Evolutionary conservation across 64 coral and sea anemone genomes (phyloP).

Genomic region (Trachythela sp.): DNA sequence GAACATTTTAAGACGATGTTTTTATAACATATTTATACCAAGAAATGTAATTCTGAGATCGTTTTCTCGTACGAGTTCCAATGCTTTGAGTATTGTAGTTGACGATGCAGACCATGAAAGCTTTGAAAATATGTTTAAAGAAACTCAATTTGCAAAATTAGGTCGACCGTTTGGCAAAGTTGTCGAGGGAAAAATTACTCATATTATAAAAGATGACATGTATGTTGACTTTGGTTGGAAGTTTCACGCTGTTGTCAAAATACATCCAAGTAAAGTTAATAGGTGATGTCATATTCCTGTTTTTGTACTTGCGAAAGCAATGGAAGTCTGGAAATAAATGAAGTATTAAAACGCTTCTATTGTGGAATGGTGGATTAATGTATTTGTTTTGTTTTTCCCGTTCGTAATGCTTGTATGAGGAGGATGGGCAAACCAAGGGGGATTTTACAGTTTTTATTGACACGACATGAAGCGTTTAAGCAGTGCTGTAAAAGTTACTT

Average conservation of each 20-base stretch:
- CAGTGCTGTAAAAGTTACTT: no score
- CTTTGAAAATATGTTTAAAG: constrained; percentile 77
- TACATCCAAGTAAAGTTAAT: constrained; percentile 26
- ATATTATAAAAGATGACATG: constrained; percentile 70
- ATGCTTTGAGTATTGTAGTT: neutral
- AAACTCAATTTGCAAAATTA: constrained; percentile 82
- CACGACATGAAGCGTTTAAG: no score
- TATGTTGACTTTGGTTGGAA: constrained; percentile 98
- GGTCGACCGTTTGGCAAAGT: constrained; percentile 69
- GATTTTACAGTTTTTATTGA: no score
- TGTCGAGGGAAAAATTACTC: constrained; percentile 49
- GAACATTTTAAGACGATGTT: neutral
- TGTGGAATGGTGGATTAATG: no score
- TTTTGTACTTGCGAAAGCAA: no score
- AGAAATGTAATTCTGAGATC: neutral
- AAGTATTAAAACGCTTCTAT: no score
- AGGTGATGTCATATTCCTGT: constrained; percentile 36
- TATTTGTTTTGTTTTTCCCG: no score
- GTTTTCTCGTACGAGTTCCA: neutral
- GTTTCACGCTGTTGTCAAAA: constrained; percentile 73
- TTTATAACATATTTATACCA: neutral
- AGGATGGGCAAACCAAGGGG: no score
- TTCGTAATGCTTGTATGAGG: no score
- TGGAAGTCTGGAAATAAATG: no score
- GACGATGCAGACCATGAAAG: constrained; percentile 41